Percentiles rank a stretch among this genome's conserved stretches.
Conservation (phyloP, 2,797 vertebrate species). For the Smutsia gigantea region DNA sequence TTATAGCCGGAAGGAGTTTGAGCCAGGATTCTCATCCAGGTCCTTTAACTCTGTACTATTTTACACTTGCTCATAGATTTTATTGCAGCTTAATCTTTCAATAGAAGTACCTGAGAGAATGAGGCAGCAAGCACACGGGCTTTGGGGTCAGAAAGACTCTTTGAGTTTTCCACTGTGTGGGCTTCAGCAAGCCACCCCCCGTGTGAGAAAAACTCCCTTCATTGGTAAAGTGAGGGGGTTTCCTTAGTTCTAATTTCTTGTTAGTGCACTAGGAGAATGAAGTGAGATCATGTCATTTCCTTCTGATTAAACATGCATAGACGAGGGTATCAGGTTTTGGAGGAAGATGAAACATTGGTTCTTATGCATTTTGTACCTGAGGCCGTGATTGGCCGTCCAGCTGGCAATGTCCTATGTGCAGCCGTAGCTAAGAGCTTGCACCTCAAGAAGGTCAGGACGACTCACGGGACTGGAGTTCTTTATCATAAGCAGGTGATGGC, state of each 20-base stretch:
- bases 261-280: neutral
- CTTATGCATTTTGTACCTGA: neutral
- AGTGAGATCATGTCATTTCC: neutral
- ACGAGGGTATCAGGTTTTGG: neutral
- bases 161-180: neutral
- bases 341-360: neutral
- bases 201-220: neutral
- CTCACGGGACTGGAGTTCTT: neutral
- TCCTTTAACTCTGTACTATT: neutral
- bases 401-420: neutral
- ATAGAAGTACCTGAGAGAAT: neutral
- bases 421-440: rapidly evolving
- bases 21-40: neutral
- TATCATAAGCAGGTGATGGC: neutral
- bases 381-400: neutral
- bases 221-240: neutral
- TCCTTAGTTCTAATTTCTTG: neutral
- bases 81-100: neutral
- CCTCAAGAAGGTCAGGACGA: neutral
- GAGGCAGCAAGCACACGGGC: neutral
- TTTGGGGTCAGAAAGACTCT: neutral
- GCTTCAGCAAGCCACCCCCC: neutral
- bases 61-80: neutral
- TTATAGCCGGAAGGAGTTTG: neutral
- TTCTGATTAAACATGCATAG: no score